Evolutionary conservation across 2,888 invertebrate species (phyloP).

Genomic region (Tetheella fluctuosa): DNA sequence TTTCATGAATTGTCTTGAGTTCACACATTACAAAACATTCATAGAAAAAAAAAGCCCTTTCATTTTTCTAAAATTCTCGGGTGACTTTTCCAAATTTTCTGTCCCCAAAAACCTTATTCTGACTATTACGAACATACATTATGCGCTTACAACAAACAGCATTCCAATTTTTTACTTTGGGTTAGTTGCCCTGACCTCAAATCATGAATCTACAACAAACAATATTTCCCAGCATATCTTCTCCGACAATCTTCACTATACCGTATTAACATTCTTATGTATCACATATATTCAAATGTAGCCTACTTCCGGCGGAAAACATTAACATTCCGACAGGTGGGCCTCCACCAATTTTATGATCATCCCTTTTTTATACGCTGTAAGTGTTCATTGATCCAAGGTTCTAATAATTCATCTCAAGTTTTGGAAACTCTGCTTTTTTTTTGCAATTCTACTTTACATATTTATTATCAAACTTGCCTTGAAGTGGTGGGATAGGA

Average conservation of each 20-base stretch:
- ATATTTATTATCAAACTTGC: not conserved
- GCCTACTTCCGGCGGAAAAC: not conserved
- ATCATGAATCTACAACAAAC: not conserved
- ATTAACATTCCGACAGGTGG: slow-evolving; percentile 6
- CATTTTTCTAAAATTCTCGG: too few relatives aligned
- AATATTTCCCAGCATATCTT: not conserved
- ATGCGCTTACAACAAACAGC: too few relatives aligned
- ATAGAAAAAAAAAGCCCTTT: too few relatives aligned
- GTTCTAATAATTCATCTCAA: not conserved
- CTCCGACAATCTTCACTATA: not conserved
- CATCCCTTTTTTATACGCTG: slow-evolving; percentile 3
- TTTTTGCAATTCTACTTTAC: not conserved
- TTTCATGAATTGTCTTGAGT: too few relatives aligned
- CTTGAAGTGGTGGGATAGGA: too few relatives aligned
- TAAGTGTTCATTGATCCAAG: not conserved
- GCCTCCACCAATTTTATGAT: not conserved
- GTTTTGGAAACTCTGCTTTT: not conserved
- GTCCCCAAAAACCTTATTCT: too few relatives aligned
- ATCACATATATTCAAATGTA: not conserved
- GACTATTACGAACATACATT: too few relatives aligned
- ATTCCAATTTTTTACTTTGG: too few relatives aligned
- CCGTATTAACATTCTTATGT: not conserved
- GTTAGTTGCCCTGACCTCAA: too few relatives aligned
- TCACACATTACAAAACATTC: too few relatives aligned
- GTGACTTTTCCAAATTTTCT: too few relatives aligned